Conservation (phyloP, 2,888 invertebrate species). For the Melinaea marsaeus region DNA sequence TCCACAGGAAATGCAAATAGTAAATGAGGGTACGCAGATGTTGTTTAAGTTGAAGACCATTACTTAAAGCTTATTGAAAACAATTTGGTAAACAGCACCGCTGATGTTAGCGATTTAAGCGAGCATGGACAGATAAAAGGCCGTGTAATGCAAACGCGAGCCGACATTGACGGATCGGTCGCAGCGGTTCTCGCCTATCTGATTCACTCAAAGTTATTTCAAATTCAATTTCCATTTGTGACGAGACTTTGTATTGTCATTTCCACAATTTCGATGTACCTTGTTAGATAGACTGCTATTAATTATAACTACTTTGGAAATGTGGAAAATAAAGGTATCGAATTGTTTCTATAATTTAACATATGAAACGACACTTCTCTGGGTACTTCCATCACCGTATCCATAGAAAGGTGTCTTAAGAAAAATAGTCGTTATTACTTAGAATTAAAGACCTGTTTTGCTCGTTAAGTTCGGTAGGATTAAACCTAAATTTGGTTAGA, state of each 20-base stretch:
- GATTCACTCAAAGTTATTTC: constrained; percentile 76
- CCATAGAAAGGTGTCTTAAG: no score
- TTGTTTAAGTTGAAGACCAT: constrained; percentile 54
- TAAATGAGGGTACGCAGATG: constrained; percentile 50
- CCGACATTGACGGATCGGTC: constrained; percentile 76
- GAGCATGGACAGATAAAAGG: constrained; percentile 69
- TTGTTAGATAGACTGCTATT: constrained; percentile 13
- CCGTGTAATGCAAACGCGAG: constrained; percentile 73
- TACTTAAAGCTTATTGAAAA: constrained; percentile 73
- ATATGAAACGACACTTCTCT: no score
- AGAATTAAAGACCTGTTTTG: no score
- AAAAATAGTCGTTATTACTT: no score
- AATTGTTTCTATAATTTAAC: no score
- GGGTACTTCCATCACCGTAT: no score
- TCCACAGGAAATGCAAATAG: constrained; percentile 53
- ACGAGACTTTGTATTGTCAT: constrained; percentile 69
- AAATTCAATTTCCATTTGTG: constrained; percentile 72
- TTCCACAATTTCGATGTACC: constrained; percentile 33
- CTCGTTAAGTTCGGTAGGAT: no score
- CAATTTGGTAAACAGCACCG: constrained; percentile 74
- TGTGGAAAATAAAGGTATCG: background rate
- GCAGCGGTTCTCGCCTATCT: constrained; percentile 71
- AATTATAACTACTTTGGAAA: constrained; percentile 10
- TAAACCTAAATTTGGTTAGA: no score
- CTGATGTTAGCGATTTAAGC: constrained; percentile 72